Base-by-base conservation (phyloP, 2,113 vertebrate species). In the Notiomystis cincta region DNA sequence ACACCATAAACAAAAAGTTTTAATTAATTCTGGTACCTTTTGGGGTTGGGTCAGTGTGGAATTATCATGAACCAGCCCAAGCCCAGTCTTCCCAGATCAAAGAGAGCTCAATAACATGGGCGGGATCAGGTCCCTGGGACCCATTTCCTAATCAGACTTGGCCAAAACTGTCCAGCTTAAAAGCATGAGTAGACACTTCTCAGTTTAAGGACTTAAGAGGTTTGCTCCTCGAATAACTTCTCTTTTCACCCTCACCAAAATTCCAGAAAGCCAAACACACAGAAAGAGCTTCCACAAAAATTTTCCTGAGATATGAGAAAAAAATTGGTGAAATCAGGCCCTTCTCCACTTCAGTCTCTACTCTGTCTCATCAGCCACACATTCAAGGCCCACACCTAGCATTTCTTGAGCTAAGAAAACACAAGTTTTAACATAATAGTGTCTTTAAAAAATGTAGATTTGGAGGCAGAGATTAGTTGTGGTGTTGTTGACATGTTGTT, bases 401-500 rank as follows among this genome's bases (percentile, higher is more conserved):
- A 94, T 94, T 95, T 95, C 69, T 78, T 60, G 33, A 93, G 64
- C 61, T 64, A 66, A 89, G 87, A 89, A 72, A 45, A 91, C 77
- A 94, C 83, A 97, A 97, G 91, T 97, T 97, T 96, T 97, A 98
- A 96, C 96, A 96, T 97, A 98, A 97, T 78, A 40, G 96, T 87
- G 84, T 97, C 97, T 98, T 98, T 86, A 95, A 98, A 98, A 98
- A 97, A 97, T 97, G 97, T 93, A 98, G 97, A 97, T 98, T 97
- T 56, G 3, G 90, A 97, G 87, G 93, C 96, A 92, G 95, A 96
- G 97, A 96, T 98, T 97, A 97, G 98, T 97, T 97, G 97, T 95
- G 97, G 96, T 90, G 94, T 96, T 89, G 94, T 91, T 98, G 97
- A 97, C 96, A 95, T 85, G 95, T 95, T 97, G 97, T 97, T 97